These are phyloP conservation scores for Trachelus troglodyta DNA, from an alignment of 2,888 invertebrate species.

Conservation along the genomic window DNA sequence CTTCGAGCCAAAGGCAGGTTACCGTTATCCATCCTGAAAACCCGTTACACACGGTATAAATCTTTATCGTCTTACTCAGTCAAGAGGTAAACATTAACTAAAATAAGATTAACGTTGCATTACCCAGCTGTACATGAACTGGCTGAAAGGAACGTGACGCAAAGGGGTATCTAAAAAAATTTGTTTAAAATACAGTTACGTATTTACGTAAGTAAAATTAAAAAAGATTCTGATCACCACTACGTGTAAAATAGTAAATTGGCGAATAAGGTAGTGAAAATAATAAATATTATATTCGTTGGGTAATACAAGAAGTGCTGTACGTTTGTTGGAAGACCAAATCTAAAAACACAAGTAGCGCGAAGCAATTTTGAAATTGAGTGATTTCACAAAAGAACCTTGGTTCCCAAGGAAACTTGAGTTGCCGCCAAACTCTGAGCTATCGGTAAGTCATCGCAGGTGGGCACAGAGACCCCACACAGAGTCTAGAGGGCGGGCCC, in stretches of 20 bases:
- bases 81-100: neutral
- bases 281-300: neutral
- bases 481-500: neutral
- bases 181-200: neutral
- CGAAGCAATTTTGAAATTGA: neutral
- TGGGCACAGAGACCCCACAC: slow-evolving; percentile 10
- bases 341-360: neutral
- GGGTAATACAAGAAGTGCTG: neutral
- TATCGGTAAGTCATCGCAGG: slow-evolving; percentile 27
- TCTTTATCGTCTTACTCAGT: neutral
- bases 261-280: neutral
- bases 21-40: neutral
- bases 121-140: neutral
- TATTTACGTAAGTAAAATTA: neutral
- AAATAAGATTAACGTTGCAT: neutral
- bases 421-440: slow-evolving; percentile 15
- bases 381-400: neutral
- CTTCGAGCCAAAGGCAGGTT: neutral
- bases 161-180: neutral
- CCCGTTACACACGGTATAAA: neutral
- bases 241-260: neutral
- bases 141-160: neutral
- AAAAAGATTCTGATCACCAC: neutral
- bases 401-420: slow-evolving; percentile 8
- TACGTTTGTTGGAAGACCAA: neutral